phyloP scores from a whole-genome alignment of 2,113 vertebrate species.

The Antigone vipio region DNA sequence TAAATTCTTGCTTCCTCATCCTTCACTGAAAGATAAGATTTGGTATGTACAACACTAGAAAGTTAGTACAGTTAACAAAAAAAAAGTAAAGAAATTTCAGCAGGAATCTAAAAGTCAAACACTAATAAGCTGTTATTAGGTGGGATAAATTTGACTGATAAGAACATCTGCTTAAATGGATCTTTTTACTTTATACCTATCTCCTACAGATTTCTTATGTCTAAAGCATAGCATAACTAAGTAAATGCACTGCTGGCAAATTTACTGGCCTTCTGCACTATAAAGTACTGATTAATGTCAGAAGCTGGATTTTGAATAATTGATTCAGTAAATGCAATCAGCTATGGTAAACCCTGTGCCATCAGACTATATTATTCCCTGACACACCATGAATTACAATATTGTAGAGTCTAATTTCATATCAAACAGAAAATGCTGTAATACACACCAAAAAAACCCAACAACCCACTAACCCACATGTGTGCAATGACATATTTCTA shows the following conservation, averaged over 20 bases:
- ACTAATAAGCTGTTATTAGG: background rate
- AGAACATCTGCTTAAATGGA: background rate
- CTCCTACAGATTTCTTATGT: background rate
- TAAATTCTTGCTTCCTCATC: background rate
- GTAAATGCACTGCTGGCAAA: background rate
- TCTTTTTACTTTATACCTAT: background rate
- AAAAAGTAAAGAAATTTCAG: background rate
- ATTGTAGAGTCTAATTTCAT: background rate
- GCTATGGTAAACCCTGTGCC: background rate
- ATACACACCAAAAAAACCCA: background rate
- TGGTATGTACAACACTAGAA: background rate
- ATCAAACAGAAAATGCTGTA: background rate
- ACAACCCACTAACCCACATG: rapidly evolving
- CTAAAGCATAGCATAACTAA: background rate
- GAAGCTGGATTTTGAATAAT: background rate
- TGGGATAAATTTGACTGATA: background rate
- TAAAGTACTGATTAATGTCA: background rate
- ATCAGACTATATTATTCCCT: background rate
- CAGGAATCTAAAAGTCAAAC: background rate
- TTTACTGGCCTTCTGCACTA: background rate
- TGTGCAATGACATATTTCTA: background rate
- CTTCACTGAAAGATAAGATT: background rate
- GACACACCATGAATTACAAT: background rate
- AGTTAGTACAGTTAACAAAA: background rate
- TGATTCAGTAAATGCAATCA: background rate